Base-by-base conservation (phyloP, 2,797 vertebrate genomes). In the Perodicticus potto region DNA sequence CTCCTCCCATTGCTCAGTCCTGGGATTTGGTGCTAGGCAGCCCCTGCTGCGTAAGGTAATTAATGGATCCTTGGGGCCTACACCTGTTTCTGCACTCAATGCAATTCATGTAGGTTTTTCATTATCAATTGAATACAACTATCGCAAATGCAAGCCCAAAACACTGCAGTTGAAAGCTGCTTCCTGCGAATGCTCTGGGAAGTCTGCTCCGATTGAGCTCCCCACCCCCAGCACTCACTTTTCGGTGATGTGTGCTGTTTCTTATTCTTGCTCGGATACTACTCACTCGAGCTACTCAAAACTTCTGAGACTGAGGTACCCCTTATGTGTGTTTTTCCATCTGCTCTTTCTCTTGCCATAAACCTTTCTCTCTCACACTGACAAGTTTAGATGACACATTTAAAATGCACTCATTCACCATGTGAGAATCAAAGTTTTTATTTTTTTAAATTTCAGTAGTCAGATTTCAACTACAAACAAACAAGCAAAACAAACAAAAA, bases 1-100 rank as follows among this genome's bases (percentile, higher is more conserved):
- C 89, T 94, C 90, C 90, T 97, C 97, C 97, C 78, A 37, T 49
- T 45, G 55, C 78, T 91, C 83, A 86, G 89, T 69, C 77, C 55
- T 96, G 94, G 95, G 88, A 95, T 94, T 97, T 91, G 76, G 77
- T 81, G 53, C 45, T 70, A 45, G 16, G 89, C 70, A 93, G 77
- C 81, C 69, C 84, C 77, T 95, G 91, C 93, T 96, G 91, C 87
- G 96, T 94, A 78, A 83, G 55, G 96, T 97, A 96, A 97, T 97
- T 97, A 97, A 96, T 86, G 92, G 34, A 70, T 85, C 76, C 92
- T 91, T 84, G 77, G 87, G 84, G 93, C 59, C 95, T 95, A 91
- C 70, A 96, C 95, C 95, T 97, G 96, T 95, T 97, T 96, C 96
- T 81, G 78, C 37, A 70, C 90, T 84, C 74, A 55, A 86, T 81